phyloP scores from a whole-genome alignment of 2,888 invertebrate genomes.

The Diachrysia chrysitis region DNA sequence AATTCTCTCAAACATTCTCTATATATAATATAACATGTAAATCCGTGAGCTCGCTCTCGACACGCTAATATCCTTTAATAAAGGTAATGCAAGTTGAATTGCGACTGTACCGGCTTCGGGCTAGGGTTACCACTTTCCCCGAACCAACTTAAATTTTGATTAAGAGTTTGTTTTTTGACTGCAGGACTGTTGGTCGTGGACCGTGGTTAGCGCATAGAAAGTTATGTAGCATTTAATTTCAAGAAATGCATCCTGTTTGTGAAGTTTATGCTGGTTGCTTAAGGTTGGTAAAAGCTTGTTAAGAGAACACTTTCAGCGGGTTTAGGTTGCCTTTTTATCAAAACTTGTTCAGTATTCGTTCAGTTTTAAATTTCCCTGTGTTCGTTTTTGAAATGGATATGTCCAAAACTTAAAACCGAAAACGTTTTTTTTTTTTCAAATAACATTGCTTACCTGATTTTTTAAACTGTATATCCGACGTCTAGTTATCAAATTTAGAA shows the following conservation, averaged over 20 bases:
- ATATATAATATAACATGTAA: slow-evolving; percentile 56
- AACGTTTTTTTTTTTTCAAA: too few relatives aligned
- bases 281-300: neutral
- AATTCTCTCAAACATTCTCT: slow-evolving; percentile 45
- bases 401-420: too few relatives aligned
- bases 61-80: slow-evolving; percentile 69
- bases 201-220: neutral
- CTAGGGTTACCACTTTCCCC: slow-evolving; percentile 20
- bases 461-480: too few relatives aligned
- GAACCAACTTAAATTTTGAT: neutral
- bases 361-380: too few relatives aligned
- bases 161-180: slow-evolving; percentile 6
- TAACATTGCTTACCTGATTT: too few relatives aligned
- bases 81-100: slow-evolving; percentile 68
- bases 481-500: too few relatives aligned
- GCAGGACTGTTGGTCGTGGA: neutral
- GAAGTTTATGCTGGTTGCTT: neutral
- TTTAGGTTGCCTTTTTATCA: neutral
- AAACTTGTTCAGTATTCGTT: neutral
- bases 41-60: slow-evolving; percentile 55
- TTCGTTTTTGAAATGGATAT: neutral
- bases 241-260: neutral
- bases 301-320: neutral
- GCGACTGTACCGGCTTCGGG: slow-evolving; percentile 53
- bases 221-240: neutral